A percentile compares a stretch with the other conserved stretches of the same genome.
Conservation (phyloP, 2,888 invertebrate genomes). For the Cephus rjabovi region DNA sequence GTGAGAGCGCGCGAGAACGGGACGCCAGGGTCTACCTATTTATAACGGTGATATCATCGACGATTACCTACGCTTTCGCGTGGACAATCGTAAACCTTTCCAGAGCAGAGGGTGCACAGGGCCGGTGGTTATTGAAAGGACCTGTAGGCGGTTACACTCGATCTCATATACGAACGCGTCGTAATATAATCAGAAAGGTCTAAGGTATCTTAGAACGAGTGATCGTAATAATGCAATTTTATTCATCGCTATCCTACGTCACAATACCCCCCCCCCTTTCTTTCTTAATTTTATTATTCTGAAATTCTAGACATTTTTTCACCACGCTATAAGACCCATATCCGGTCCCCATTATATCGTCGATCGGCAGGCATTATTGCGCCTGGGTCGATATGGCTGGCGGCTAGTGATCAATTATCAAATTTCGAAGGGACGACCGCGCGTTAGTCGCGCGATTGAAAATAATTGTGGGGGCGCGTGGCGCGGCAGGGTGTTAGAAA, state of each 20-base stretch:
- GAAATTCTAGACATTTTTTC: not conserved
- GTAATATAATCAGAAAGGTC: not conserved
- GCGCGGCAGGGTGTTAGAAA: conserved; percentile 53
- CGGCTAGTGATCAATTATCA: not conserved
- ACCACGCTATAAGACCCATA: not conserved
- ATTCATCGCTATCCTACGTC: not conserved
- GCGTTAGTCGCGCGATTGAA: not conserved
- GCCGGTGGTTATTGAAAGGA: not conserved
- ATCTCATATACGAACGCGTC: not conserved
- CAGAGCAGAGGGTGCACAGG: not conserved
- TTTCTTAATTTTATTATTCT: not conserved
- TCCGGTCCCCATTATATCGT: conserved; percentile 16
- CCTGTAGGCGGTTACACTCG: not conserved
- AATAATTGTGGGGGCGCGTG: conserved; percentile 29
- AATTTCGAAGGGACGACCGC: conserved; percentile 3
- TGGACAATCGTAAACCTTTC: conserved; percentile 46
- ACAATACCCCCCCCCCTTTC: not conserved
- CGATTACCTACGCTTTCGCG: conserved; percentile 65
- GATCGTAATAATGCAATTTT: not conserved
- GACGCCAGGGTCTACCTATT: conserved; percentile 57
- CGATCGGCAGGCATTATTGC: not conserved
- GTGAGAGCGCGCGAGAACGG: conserved; percentile 3
- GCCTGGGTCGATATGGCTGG: not conserved
- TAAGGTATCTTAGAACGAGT: not conserved
- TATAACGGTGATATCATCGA: conserved; percentile 65